Conservation (phyloP, 2,113 vertebrate species). For the Falco punctatus region DNA sequence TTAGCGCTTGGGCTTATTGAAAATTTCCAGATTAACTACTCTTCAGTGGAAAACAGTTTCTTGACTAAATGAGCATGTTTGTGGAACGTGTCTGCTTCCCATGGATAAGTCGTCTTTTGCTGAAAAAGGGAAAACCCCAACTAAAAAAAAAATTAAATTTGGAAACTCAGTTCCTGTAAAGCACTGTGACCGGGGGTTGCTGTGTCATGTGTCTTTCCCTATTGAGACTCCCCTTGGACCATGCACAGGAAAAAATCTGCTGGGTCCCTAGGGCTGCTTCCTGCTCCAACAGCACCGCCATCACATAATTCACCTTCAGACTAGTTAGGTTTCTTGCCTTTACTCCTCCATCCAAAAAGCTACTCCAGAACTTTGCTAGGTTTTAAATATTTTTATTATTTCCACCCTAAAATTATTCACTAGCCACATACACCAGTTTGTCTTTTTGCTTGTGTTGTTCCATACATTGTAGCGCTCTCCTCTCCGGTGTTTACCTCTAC, state of each 20-base stretch:
- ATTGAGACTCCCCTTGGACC: not conserved
- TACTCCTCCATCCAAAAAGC: not conserved
- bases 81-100: not conserved
- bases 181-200: not conserved
- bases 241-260: not conserved
- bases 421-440: not conserved
- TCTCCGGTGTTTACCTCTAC: not conserved
- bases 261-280: not conserved
- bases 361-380: not conserved
- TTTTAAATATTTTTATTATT: not conserved
- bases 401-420: not conserved
- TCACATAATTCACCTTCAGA: not conserved
- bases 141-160: not conserved
- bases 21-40: not conserved
- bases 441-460: not conserved
- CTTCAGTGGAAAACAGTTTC: not conserved
- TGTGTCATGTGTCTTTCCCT: not conserved
- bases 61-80: not conserved
- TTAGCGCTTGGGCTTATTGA: not conserved
- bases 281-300: not conserved
- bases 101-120: not conserved
- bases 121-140: slow-evolving; percentile 19
- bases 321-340: not conserved
- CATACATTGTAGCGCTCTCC: not conserved
- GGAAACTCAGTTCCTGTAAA: slow-evolving; percentile 15